Base-by-base conservation (phyloP, 92 coral and sea anemone genomes). In the Blastomussa wellsi region DNA sequence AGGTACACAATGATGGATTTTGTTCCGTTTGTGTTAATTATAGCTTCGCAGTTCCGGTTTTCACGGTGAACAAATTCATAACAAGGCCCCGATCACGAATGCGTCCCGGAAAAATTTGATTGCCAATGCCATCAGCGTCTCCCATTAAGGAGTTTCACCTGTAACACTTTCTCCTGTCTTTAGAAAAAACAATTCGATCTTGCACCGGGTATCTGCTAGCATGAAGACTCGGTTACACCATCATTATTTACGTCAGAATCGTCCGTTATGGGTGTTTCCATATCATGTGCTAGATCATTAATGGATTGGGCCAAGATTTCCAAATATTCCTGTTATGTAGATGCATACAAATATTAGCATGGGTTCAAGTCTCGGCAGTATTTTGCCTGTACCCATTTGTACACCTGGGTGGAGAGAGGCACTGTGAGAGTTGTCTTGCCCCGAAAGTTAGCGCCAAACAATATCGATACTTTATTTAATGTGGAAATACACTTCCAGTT, bases 241-340 rank as follows among this genome's bases (percentile, higher is more conserved):
- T 88, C 89, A 52, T 74, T 84, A 41, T 86, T 83, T 0, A 66
- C 42, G 69, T 92, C 94, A 57, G 97, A 94, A 35, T 94, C 97
- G 51, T 94, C 97, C 74, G 95, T 94, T 49, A 94, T 89, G 1
- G 95, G 94, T 28, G 97, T 87, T 72, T 92, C 95, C 97, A 94
- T 94, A 41, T 92, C 93, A 10, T 66, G 68, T 7, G 95, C 97
- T 41, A 94, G 81, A 67, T 94, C 92, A 57, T 90, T 90, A 60
- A 94, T 91, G 10, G 98, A 94, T 73, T 91, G 88, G 20, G 98
- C 98, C 66, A 96, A 72, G 17, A 96, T 93, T 80, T 96, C 94
- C 81, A 96, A 76, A 81, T 96, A 96, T 48, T 94, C 98, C 98
- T 96, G 89, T 29, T 53, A 72, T 20, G 52, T 8, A 20, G 66